Base-by-base conservation (phyloP, 1,140 invertebrate genomes). In the Drosophila watanabei region DNA sequence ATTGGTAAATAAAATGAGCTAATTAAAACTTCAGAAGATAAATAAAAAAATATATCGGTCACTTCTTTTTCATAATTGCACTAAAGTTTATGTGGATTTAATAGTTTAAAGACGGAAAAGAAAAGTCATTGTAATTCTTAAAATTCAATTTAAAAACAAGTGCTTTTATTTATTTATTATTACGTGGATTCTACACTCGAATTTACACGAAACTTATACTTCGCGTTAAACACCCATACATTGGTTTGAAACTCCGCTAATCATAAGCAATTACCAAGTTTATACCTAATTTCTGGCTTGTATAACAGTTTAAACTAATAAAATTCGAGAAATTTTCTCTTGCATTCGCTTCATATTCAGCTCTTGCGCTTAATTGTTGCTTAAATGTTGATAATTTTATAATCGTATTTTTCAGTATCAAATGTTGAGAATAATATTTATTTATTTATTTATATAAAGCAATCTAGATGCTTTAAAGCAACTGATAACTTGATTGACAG, bases 281-380 rank as follows among this genome's bases (percentile, higher is more conserved):
- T 68, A 68, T 46, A 48, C 60, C 64, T 37, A 65, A 13, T 5
- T 35, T 48, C 7, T 5, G 9, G 4, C 4, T 10, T 3, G 33
- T 63, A 45, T 60, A 64, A 64, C 54, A 64, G 35, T 10, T 20
- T 6, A 54, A 18, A 0, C 18, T 5, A 2, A 18, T 5, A 6
- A 28, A 62, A n/a, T 9, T 4, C 0, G n/a, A 13, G 16, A 56
- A 14, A 14, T 30, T 10, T 18, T n/a, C 56, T 35, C 58, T 62
- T 45, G 4, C 9, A 54, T 52, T 11, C 11, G 4, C 2, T 24
- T 30, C 9, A 8, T 20, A 68, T 65, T 68, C 61, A 48, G 43
- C 64, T 20, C 13, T 35, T 20, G 18, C 7, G 18, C 18, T 35
- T 54, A 35, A 18, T 35, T 18, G 7, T 35, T 9, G 18, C 13